Percentiles rank a stretch among this genome's conserved stretches.
phyloP scores from a whole-genome alignment of 2,113 vertebrate species.

The Oplegnathus fasciatus region DNA sequence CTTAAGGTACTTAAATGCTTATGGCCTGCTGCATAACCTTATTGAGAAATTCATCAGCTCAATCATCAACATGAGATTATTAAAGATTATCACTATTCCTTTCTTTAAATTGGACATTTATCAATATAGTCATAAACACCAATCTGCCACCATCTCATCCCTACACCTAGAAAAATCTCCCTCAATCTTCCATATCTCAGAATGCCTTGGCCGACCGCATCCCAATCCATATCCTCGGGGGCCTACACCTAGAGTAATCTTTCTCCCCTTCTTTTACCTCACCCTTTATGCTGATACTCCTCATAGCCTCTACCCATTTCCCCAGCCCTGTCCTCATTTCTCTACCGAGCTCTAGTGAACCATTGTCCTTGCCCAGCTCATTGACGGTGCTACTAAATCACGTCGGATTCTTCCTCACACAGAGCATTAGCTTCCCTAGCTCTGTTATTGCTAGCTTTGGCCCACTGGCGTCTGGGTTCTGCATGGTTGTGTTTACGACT shows the following conservation, averaged over 20 bases:
- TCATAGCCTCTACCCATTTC: slow-evolving; percentile 68
- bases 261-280: slow-evolving; percentile 60
- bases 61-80: slow-evolving; percentile 18
- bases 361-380: slow-evolving; percentile 75
- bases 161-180: slow-evolving; percentile 45
- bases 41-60: background rate
- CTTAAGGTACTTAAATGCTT: background rate
- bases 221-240: slow-evolving; percentile 68
- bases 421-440: slow-evolving; percentile 68
- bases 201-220: slow-evolving; percentile 42
- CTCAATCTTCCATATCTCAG: slow-evolving; percentile 59
- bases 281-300: slow-evolving; percentile 62
- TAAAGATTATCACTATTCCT: background rate
- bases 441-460: slow-evolving; percentile 66
- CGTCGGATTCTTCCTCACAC: slow-evolving; percentile 55
- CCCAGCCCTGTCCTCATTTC: slow-evolving; percentile 75
- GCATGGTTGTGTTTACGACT: slow-evolving; percentile 69
- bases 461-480: slow-evolving; percentile 60
- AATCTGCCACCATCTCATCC: slow-evolving; percentile 22
- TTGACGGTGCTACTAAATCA: slow-evolving; percentile 77
- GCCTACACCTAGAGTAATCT: slow-evolving; percentile 63
- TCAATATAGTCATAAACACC: slow-evolving; percentile 15
- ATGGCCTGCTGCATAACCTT: background rate
- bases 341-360: slow-evolving; percentile 74
- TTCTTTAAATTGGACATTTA: slow-evolving; percentile 43